Base-by-base conservation (phyloP, 2,888 invertebrate genomes). In the Lasioglossum pauxillum region DNA sequence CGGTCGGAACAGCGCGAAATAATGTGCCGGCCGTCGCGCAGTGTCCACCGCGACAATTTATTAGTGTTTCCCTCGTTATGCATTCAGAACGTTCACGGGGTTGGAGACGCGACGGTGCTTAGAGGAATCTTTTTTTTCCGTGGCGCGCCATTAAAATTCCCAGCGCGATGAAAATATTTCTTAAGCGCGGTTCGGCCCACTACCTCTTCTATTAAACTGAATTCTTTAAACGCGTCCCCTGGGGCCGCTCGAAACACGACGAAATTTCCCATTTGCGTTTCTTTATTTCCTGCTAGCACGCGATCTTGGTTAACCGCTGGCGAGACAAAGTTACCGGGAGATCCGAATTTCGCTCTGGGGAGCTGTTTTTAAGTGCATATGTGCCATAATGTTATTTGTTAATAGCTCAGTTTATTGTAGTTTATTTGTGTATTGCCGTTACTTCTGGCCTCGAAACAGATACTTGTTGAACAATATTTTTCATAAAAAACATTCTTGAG, bases 11-110 rank as follows among this genome's bases (percentile, higher is more conserved):
- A 57, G 27, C 19, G 53, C 23, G 41, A 41, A 73, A 64, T 41
- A 77, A 77, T 38, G 27, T 38, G 49, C 23, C 16, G 23, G 3
- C 4, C 31, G 67, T 76, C 16, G 16, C 38, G 10, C 16, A 46
- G 8, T 38, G 76, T 35, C 74, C 74, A 74, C 49, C 49, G 49
- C 67, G 41, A 71, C 71, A 81, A 81, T 78, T 78, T 78, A 57
- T 44, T 53, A 71, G 44, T 76, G 71, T 44, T 53, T 41, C 80
- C 41, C 31, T 82, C 72, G 64, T 80, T 74, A 41, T 41, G 73
- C 72, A 82, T 82, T 82, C 80, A n/a, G 73, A 80, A 53, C 60
- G 72, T 71, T 78, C 46, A 44, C 57, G n/a, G n/a, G 81, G 53
- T 38, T 46, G 60, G 64, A 80, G 49, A 38, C 76, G 23, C 35